Conservation (phyloP, 2,113 vertebrate species). For the Phalacrocorax carbo region DNA sequence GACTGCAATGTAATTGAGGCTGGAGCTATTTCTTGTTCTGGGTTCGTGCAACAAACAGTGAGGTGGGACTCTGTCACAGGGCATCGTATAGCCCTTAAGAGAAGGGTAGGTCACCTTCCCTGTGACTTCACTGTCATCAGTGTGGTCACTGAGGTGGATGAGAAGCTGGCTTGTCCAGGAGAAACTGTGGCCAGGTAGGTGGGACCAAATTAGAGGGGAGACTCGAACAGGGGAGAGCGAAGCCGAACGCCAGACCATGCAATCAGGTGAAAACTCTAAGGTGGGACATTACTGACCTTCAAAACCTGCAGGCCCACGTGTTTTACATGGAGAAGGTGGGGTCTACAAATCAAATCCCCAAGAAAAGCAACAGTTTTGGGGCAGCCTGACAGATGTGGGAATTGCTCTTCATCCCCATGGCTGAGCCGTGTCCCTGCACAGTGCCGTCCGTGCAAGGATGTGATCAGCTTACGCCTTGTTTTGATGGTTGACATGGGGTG, state of each 20-base stretch:
- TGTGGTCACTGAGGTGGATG: background rate
- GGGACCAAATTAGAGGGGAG: background rate
- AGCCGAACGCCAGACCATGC: background rate
- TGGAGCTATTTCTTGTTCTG: background rate
- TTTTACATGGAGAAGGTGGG: background rate
- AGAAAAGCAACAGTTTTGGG: background rate
- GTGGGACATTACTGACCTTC: background rate
- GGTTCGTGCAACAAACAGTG: background rate
- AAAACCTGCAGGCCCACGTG: background rate
- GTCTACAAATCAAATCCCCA: background rate
- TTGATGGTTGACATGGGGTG: background rate
- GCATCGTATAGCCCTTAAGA: background rate
- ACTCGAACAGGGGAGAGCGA: background rate
- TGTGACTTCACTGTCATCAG: background rate
- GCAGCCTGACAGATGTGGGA: background rate
- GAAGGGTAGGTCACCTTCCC: background rate
- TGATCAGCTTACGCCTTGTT: background rate
- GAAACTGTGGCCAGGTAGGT: background rate
- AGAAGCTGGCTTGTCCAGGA: background rate
- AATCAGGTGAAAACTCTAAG: background rate
- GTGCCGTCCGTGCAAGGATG: accelerated
- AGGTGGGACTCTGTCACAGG: background rate
- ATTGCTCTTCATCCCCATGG: background rate
- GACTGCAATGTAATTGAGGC: background rate
- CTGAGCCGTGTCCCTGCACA: background rate